Conservation (phyloP, 2,888 invertebrate species). For the Machimus rusticus region DNA sequence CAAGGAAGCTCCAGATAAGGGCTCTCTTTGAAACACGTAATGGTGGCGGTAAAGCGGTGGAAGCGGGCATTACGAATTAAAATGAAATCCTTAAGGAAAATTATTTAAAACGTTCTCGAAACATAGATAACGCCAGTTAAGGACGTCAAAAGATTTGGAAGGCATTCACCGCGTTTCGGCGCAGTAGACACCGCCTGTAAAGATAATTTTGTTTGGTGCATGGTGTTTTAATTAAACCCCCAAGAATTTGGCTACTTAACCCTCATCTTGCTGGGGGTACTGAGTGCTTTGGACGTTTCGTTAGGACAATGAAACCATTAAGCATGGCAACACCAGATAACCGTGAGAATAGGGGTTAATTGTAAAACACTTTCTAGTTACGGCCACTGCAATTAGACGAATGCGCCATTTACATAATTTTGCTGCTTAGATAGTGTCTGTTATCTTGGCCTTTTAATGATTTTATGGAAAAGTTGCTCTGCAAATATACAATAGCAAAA, state of each 20-base stretch:
- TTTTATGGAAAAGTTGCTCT: neutral
- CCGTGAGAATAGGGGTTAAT: neutral
- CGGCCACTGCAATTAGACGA: neutral
- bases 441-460: neutral
- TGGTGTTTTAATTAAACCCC: neutral
- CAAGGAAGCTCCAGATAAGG: neutral
- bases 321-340: neutral
- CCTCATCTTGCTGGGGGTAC: neutral
- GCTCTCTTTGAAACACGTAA: neutral
- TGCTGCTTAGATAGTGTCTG: neutral
- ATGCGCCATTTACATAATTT: neutral
- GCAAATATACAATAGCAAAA: too few species aligned
- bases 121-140: neutral
- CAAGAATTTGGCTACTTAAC: neutral
- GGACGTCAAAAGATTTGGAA: neutral
- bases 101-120: neutral
- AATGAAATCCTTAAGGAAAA: neutral
- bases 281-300: neutral
- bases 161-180: neutral
- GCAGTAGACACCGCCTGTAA: neutral
- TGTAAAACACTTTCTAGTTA: neutral
- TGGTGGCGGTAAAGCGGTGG: neutral
- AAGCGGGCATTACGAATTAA: neutral
- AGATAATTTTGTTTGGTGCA: neutral
- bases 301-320: neutral